A percentile compares a stretch with the other conserved stretches of the same genome.
These are phyloP conservation scores for Nematopogon swammerdamellus DNA, from an alignment of 2,888 invertebrate genomes.

Conservation along the genomic window DNA sequence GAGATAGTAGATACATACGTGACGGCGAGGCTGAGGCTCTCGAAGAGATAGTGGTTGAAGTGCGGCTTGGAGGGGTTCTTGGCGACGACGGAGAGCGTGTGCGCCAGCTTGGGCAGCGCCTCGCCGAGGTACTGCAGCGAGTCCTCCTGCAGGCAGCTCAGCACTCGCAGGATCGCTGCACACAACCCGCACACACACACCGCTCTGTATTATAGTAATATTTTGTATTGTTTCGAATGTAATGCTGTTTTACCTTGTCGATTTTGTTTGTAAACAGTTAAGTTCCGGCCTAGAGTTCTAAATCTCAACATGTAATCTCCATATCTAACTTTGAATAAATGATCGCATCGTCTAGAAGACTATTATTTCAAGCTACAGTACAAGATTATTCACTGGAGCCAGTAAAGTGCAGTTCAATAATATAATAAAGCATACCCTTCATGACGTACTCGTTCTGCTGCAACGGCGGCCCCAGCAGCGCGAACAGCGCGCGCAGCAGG, in stretches of 20 bases:
- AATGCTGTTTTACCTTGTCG: too few species aligned
- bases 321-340: too few species aligned
- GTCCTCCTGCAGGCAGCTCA: constrained; percentile 76
- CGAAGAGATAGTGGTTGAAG: constrained; percentile 98
- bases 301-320: too few species aligned
- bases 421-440: constrained; percentile 86
- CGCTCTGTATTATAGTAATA: constrained; percentile 7
- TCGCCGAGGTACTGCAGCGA: constrained; percentile 76
- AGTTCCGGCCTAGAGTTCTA: too few species aligned
- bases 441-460: constrained; percentile 97
- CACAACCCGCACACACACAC: too few species aligned
- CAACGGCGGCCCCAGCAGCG: constrained; percentile 65
- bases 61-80: constrained; percentile 96
- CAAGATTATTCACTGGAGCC: too few species aligned
- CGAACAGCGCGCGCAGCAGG: constrained; percentile 74
- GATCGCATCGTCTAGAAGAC: too few species aligned
- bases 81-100: constrained; percentile 76
- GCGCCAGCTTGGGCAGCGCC: constrained; percentile 81
- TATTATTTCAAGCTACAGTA: too few species aligned
- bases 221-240: too few species aligned
- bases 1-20: too few species aligned
- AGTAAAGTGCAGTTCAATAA: too few species aligned
- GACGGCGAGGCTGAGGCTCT: constrained; percentile 87
- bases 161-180: constrained; percentile 85
- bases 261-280: too few species aligned